A percentile compares a stretch with the other conserved stretches of the same genome.
phyloP scores from a whole-genome alignment of 2,888 invertebrate genomes.

The Aphodius sticticus region DNA sequence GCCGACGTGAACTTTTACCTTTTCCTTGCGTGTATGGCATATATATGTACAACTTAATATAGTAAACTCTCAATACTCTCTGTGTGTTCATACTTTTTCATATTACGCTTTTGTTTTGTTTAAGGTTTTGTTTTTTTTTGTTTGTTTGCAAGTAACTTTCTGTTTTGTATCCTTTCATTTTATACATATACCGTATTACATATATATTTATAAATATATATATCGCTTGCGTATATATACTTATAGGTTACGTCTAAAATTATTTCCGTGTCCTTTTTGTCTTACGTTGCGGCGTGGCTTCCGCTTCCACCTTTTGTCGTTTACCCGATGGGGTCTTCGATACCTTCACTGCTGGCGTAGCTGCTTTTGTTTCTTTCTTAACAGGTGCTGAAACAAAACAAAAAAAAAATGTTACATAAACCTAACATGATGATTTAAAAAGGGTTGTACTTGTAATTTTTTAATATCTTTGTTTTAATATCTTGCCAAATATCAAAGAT shows the following conservation, averaged over 20 bases:
- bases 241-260: conserved; percentile 10
- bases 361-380: conserved; percentile 40
- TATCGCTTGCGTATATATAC: neutral
- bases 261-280: conserved; percentile 44
- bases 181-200: no score
- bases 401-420: conserved; percentile 4
- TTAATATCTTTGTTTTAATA: conserved; percentile 9
- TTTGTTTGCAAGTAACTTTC: neutral
- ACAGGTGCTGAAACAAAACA: conserved; percentile 28
- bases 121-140: conserved; percentile 6
- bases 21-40: neutral
- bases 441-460: neutral
- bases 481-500: no score
- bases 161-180: conserved; percentile 15
- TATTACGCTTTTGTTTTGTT: no score
- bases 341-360: conserved; percentile 15
- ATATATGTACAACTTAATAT: conserved; percentile 4
- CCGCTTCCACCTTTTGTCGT: conserved; percentile 28
- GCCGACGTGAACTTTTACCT: neutral
- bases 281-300: conserved; percentile 37
- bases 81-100: neutral
- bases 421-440: neutral
- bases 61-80: neutral
- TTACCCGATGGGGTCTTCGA: conserved; percentile 18
- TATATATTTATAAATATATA: no score